Conservation (phyloP, 2,888 invertebrate genomes). For the Cordilura impudica region DNA sequence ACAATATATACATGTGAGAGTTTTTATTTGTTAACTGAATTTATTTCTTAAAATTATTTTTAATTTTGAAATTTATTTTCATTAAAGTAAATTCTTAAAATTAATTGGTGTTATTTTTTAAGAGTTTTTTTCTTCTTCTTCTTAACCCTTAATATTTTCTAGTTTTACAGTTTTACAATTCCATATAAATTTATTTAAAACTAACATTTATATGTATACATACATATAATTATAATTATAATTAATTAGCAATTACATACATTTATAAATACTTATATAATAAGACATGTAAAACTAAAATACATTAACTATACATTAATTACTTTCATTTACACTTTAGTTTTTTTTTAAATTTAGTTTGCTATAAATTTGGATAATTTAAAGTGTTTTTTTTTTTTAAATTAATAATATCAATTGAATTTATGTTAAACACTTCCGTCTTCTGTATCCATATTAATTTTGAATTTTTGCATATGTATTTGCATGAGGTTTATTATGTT, state of each 20-base stretch:
- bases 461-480: background rate
- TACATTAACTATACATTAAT: constrained; percentile 13
- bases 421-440: background rate
- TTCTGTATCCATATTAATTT: background rate
- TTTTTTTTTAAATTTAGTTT: background rate
- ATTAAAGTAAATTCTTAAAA: constrained; percentile 45
- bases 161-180: constrained; percentile 41
- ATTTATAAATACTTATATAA: background rate
- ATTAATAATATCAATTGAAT: background rate
- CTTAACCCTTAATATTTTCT: constrained; percentile 14
- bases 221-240: background rate
- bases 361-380: background rate
- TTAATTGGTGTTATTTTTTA: constrained; percentile 62
- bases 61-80: constrained; percentile 28
- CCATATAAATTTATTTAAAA: constrained; percentile 30
- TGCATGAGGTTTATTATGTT: constrained; percentile 1
- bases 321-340: constrained; percentile 24
- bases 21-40: constrained; percentile 29
- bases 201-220: constrained; percentile 44
- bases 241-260: constrained; percentile 1
- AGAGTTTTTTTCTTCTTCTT: constrained; percentile 25
- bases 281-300: background rate
- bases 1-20: background rate
- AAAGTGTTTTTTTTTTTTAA: background rate
- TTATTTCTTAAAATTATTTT: constrained; percentile 27